phyloP scores from a whole-genome alignment of 2,797 vertebrate species.

The Miichthys miiuy region DNA sequence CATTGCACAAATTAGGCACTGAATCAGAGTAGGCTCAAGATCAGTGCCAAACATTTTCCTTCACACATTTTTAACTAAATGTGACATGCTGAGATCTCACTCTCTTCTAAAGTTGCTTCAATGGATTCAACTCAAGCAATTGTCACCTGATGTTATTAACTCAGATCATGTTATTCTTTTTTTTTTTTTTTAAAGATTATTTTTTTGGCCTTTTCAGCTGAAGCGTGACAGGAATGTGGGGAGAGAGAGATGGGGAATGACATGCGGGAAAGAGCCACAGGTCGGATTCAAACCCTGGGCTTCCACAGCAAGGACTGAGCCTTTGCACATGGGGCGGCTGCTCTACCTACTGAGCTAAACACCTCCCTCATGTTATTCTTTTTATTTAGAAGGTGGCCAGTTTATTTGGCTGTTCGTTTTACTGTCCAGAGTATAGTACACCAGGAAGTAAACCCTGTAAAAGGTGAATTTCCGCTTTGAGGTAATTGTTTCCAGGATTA shows the following conservation, averaged over 20 bases:
- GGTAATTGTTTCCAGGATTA: background rate
- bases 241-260: no score
- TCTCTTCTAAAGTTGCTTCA: background rate
- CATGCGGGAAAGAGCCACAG: no score
- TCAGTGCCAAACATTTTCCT: background rate
- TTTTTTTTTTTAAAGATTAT: no score
- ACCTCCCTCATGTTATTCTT: background rate
- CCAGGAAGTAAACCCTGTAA: background rate
- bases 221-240: no score
- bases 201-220: no score
- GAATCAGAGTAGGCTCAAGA: background rate
- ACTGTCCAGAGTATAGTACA: background rate
- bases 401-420: background rate
- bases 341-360: no score
- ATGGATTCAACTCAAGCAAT: background rate
- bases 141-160: background rate
- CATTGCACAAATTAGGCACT: no score
- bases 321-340: no score
- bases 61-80: background rate
- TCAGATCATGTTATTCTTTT: background rate
- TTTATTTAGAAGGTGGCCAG: background rate
- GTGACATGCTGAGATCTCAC: background rate
- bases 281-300: no score
- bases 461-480: background rate
- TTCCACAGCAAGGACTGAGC: no score